A percentile compares a stretch with the other conserved stretches of the same genome.
Evolutionary conservation across 35 echinoderm and acorn worm genomes (phyloP).

Genomic region (Apostichopus parvimensis): DNA sequence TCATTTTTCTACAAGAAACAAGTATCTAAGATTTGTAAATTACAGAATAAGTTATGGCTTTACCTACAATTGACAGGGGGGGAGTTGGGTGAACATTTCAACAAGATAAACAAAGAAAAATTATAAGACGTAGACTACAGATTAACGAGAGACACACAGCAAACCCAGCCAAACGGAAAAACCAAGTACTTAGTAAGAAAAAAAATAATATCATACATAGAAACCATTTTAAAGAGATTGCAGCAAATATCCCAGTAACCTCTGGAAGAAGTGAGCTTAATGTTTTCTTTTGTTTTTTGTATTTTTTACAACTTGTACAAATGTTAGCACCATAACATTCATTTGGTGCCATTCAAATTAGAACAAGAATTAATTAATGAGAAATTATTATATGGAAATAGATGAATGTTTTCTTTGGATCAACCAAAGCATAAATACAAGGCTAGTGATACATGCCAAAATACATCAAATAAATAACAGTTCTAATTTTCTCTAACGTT

Average conservation of each 20-base stretch:
- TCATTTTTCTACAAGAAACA: constrained; percentile 56
- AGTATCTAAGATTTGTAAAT: constrained; percentile 53
- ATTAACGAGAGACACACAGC: constrained; percentile 16
- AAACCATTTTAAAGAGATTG: constrained; percentile 25
- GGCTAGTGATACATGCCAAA: background rate
- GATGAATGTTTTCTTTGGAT: background rate
- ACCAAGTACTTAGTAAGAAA: background rate
- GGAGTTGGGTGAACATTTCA: constrained; percentile 9
- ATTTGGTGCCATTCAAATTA: constrained; percentile 38
- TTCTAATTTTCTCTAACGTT: too few relatives aligned
- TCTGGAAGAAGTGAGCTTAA: constrained; percentile 32
- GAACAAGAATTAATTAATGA: background rate
- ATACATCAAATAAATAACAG: too few relatives aligned
- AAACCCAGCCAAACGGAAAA: constrained; percentile 19
- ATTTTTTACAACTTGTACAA: constrained; percentile 35
- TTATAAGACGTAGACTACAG: background rate
- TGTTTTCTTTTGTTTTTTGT: background rate
- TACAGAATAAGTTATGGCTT: constrained; percentile 57
- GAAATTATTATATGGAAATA: background rate
- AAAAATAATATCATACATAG: background rate
- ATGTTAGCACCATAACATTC: constrained; percentile 26
- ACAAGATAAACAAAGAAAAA: background rate
- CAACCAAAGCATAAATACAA: background rate
- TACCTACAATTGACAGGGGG: background rate
- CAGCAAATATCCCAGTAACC: constrained; percentile 13